phyloP scores from a whole-genome alignment of 37 sponge, comb jelly and placozoan genomes.

The Halichondria panicea region DNA sequence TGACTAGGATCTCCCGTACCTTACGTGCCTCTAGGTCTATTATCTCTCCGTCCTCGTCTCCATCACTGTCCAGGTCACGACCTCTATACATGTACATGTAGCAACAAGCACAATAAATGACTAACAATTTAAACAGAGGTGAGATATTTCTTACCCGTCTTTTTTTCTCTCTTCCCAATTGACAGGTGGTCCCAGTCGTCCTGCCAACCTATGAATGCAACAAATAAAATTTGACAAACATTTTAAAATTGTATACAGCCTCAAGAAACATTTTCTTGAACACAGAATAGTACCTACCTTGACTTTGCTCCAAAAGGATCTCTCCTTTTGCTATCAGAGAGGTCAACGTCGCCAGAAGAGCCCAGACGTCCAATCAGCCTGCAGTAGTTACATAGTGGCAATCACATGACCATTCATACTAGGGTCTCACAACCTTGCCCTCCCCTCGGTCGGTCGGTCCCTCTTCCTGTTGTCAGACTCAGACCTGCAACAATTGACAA shows the following conservation, averaged over 20 bases:
- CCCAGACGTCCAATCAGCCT: too few species aligned
- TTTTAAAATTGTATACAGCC: not conserved
- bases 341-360: not conserved
- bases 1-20: not conserved
- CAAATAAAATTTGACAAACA: not conserved
- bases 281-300: slow-evolving; percentile 18
- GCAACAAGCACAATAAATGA: not conserved
- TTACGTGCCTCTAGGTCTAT: not conserved
- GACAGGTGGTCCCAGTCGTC: slow-evolving; percentile 42
- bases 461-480: not conserved
- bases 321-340: slow-evolving; percentile 60
- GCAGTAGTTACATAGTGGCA: too few species aligned
- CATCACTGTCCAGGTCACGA: slow-evolving; percentile 25
- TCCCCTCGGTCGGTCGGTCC: too few species aligned
- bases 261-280: not conserved
- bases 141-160: not conserved
- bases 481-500: not conserved
- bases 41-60: slow-evolving; percentile 24
- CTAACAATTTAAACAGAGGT: not conserved
- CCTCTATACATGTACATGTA: not conserved
- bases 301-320: slow-evolving; percentile 43
- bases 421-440: too few species aligned
- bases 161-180: not conserved
- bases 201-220: slow-evolving; percentile 39
- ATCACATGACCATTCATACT: too few species aligned